These are phyloP conservation scores for Trissoscelio sp. DNA, from an alignment of 2,888 invertebrate genomes.

Conservation along the genomic window DNA sequence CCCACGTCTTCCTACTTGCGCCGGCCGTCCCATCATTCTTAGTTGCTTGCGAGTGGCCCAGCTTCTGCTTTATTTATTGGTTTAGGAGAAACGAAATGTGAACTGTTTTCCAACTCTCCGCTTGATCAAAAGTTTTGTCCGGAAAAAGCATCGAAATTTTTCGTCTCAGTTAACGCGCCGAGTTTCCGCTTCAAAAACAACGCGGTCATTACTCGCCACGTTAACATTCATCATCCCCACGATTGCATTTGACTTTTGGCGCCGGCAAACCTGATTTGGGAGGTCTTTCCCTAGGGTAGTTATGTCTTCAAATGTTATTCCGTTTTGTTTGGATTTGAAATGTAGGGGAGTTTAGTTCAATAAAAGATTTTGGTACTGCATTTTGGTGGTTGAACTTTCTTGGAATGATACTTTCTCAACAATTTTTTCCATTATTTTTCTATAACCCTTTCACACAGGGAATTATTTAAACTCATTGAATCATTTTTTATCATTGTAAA, in stretches of 20 bases:
- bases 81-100: conserved; percentile 36
- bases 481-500: too few relatives aligned
- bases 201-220: conserved; percentile 22
- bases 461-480: too few relatives aligned
- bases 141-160: conserved; percentile 46
- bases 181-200: conserved; percentile 41
- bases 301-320: neutral
- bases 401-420: too few relatives aligned
- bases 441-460: too few relatives aligned
- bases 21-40: conserved; percentile 20
- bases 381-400: too few relatives aligned
- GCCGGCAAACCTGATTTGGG: too few relatives aligned
- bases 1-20: neutral
- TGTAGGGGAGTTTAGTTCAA: too few relatives aligned
- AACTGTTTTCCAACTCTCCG: conserved; percentile 44
- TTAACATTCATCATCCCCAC: conserved; percentile 35
- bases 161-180: conserved; percentile 17
- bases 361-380: too few relatives aligned
- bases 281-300: neutral
- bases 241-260: conserved; percentile 38
- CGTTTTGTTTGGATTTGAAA: too few relatives aligned
- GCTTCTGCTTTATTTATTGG: conserved; percentile 61
- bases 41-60: neutral
- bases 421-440: too few relatives aligned
- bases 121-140: conserved; percentile 43